Base-by-base conservation (phyloP, 2,888 invertebrate species). In the Meloe dianella region DNA sequence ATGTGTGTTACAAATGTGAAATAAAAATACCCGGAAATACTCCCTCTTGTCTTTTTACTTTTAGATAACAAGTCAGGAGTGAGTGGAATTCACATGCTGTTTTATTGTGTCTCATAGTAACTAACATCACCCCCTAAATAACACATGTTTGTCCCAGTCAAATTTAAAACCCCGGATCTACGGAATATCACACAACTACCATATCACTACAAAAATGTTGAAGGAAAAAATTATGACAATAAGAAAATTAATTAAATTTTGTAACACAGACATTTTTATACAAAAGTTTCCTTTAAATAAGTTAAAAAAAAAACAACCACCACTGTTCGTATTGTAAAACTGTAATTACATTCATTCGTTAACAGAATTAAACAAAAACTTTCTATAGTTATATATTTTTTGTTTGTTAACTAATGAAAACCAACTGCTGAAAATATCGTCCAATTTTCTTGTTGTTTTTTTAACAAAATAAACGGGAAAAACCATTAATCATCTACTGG, bases 111-210 rank as follows among this genome's bases (percentile, higher is more conserved):
- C 12, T 27, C 4, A 2, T 41, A n/a, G 1, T 17, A 7, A 12
- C n/a, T 47, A 47, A 22, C 20, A 47, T 7, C 47, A 20, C 61
- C 63, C 69, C 60, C 61, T 61, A 41, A 41, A n/a, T 64, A 66
- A 69, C 65, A 69, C 67, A 67, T 51, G 51, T 51, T n/a, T 51
- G 63, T 62, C 29, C 41, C 7, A 17, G n/a, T 63, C 67, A 63
- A 67, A 63, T 67, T 69, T 63, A 69, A 65, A 67, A 27, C 65
- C 67, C 67, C 69, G 69, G 69, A 69, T 65, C 69, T 69, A 62
- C 57, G 64, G 60, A 51, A 58, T 38, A 17, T 56, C 57, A 58
- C 47, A 58, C 63, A 63, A 56, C 32, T 7, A 57, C 22, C 17
- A 8, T n/a, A 57, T n/a, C 56, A 22, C 35, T 10, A 14, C 35